Conservation (phyloP, 1,140 invertebrate genomes). For the Platyura marginata region DNA sequence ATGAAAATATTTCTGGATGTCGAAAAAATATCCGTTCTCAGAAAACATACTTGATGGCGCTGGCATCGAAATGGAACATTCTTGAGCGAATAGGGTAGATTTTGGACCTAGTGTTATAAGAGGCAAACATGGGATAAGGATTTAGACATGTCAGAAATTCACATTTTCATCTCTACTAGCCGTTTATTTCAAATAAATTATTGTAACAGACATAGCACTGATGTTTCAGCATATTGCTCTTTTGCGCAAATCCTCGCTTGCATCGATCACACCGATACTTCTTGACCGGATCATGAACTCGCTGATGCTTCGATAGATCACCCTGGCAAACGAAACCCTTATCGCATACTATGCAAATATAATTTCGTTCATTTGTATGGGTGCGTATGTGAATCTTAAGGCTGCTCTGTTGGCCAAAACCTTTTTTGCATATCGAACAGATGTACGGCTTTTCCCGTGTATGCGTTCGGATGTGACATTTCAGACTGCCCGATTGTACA, state of each 20-base stretch:
- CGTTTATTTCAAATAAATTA: too few relatives aligned
- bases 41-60: too few relatives aligned
- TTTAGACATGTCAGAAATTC: too few relatives aligned
- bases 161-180: too few relatives aligned
- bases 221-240: constrained; percentile 29
- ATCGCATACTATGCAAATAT: constrained; percentile 27
- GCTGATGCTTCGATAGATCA: constrained; percentile 34
- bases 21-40: too few relatives aligned
- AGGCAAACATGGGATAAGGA: too few relatives aligned
- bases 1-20: too few relatives aligned
- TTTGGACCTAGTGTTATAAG: too few relatives aligned
- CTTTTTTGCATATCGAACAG: constrained; percentile 34
- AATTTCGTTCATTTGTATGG: constrained; percentile 32
- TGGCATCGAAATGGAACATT: too few relatives aligned
- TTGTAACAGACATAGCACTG: too few relatives aligned
- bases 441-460: constrained; percentile 44
- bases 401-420: constrained; percentile 21
- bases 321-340: constrained; percentile 33
- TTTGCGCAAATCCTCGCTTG: constrained; percentile 25
- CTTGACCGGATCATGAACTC: constrained; percentile 22
- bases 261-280: constrained; percentile 15
- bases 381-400: constrained; percentile 7
- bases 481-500: constrained; percentile 33
- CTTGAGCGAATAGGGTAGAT: too few relatives aligned
- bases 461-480: constrained; percentile 35